Evolutionary conservation across 92 coral and sea anemone genomes (phyloP).

Genomic region (Siderastrea siderea): DNA sequence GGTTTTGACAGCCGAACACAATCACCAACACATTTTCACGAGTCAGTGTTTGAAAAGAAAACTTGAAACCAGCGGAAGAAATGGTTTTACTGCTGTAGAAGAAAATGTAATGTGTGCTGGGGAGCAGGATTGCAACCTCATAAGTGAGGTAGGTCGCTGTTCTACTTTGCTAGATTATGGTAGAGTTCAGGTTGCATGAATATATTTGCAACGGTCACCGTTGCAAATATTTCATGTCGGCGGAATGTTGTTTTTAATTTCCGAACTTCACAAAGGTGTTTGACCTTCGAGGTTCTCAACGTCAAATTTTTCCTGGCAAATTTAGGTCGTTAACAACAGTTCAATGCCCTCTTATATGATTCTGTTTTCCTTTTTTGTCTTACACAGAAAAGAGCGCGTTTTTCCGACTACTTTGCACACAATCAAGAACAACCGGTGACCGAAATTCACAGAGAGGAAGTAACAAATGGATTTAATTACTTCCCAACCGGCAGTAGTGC

Average conservation of each 20-base stretch:
- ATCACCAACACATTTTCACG: neutral
- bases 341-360: neutral
- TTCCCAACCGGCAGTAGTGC: neutral
- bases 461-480: neutral
- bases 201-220: too few relatives aligned
- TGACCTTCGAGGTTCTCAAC: neutral
- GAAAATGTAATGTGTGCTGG: neutral
- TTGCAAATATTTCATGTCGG: too few relatives aligned
- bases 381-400: conserved; percentile 37
- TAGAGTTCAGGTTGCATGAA: neutral
- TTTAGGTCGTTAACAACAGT: neutral
- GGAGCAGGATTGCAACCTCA: neutral
- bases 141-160: conserved; percentile 14
- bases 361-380: neutral
- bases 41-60: conserved; percentile 41
- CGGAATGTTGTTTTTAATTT: neutral
- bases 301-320: neutral
- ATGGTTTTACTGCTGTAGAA: neutral
- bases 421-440: neutral
- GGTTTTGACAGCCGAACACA: neutral
- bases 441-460: neutral
- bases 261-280: neutral
- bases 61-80: conserved; percentile 2
- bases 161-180: neutral
- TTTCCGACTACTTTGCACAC: neutral